Evolutionary conservation across 2,797 vertebrate species (phyloP), one percentile per base, ranked within the genome.

Genomic region (Phalloptychus januarius): DNA sequence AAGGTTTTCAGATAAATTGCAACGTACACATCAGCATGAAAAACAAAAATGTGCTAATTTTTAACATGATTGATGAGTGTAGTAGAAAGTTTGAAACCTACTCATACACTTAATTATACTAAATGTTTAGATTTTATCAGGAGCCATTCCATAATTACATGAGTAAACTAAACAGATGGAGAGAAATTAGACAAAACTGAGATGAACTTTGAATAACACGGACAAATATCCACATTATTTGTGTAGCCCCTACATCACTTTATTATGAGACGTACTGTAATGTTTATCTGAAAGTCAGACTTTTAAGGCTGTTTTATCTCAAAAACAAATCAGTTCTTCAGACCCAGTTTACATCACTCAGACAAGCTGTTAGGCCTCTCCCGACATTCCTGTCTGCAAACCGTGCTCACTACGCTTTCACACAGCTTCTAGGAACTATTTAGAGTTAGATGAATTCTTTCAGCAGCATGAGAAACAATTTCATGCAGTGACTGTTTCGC

Each of bases 341-440:
- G 75, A 87, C 63, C 54, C 40, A 82, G 74, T 85, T 85, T 63
- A 78, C 75, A 83, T 89, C 81, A 70, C 76, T 85, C 58, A 82
- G 76, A 85, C 83, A 87, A 69, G 81, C 76, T 71, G 76, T 78
- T 75, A n/a, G 44, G 54, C 74, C 63, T 83, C 63, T 73, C 61
- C 78, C 52, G 77, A 79, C 84, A 67, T 81, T 79, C 83, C 74
- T 78, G 84, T 87, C 84, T 80, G 83, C 87, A 78, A 83, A 74
- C 82, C 58, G 79, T 42, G 86, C 80, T 84, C 77, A 1, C 23
- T 76, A 78, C 63, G 52, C 86, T 81, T 84, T 76, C 77, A 48
- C 79, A 70, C 73, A 63, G 78, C 83, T 76, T 84, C 78, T 77
- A 82, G 50, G 72, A 76, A 79, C 83, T 83, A 80, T 85, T 90